A percentile compares a stretch with the other conserved stretches of the same genome.
These are phyloP conservation scores for Agrochola lychnidis DNA, from an alignment of 2,888 invertebrate genomes.

Conservation along the genomic window DNA sequence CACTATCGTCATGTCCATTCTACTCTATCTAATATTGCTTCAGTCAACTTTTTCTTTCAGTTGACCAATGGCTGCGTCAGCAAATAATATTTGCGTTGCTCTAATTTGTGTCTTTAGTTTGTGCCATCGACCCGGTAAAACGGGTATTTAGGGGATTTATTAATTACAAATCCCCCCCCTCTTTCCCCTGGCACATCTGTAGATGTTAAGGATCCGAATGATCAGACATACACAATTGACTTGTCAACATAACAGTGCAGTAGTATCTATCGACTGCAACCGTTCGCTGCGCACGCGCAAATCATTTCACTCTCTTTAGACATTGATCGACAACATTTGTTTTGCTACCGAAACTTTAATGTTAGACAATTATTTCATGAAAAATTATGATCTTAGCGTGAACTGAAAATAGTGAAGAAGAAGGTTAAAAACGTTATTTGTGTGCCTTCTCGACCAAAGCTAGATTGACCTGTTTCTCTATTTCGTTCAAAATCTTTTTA, in stretches of 20 bases:
- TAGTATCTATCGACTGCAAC: slow-evolving; percentile 69
- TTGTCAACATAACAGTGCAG: slow-evolving; percentile 41
- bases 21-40: not conserved
- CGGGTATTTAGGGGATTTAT: too few relatives aligned
- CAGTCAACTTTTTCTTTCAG: not conserved
- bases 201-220: not conserved
- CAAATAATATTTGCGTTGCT: not conserved
- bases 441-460: not conserved
- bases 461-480: not conserved
- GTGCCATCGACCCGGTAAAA: not conserved
- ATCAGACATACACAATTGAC: slow-evolving; percentile 5
- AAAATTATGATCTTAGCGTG: too few relatives aligned
- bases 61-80: not conserved
- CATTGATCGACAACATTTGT: slow-evolving; percentile 77
- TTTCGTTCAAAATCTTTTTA: not conserved
- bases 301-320: slow-evolving; percentile 89
- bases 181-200: not conserved
- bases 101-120: too few relatives aligned
- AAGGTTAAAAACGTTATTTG: not conserved
- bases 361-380: not conserved
- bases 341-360: slow-evolving; percentile 3
- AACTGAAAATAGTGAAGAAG: not conserved
- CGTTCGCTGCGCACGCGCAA: slow-evolving; percentile 74
- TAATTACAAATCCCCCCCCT: too few relatives aligned
- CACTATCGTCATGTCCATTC: too few relatives aligned